Evolutionary conservation across 2,113 vertebrate genomes (phyloP).

Genomic region (Rhinolophus sinicus): DNA sequence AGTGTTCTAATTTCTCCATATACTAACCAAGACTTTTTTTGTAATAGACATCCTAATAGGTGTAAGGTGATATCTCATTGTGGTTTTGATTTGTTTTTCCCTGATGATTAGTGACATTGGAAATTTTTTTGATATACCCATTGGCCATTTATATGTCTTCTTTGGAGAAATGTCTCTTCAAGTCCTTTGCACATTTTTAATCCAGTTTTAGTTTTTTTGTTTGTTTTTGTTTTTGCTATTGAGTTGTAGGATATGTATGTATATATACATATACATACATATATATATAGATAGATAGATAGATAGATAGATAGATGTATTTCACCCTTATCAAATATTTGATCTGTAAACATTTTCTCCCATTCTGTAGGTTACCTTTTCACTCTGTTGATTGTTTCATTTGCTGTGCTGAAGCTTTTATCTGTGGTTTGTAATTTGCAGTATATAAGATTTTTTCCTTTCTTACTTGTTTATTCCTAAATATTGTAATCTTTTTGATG

Average conservation of each 20-base stretch:
- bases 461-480: no score
- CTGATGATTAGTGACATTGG: background rate
- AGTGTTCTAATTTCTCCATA: background rate
- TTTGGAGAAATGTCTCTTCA: background rate
- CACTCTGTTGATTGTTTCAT: background rate
- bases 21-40: background rate
- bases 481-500: no score
- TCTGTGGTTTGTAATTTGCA: background rate
- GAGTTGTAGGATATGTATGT: background rate
- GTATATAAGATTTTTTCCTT: no score
- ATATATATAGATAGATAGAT: no score
- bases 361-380: background rate
- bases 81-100: background rate
- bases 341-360: background rate
- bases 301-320: no score
- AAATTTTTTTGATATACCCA: background rate
- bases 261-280: no score
- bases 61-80: background rate
- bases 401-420: background rate
- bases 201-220: background rate
- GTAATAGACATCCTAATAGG: background rate
- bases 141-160: background rate
- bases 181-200: background rate
- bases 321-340: background rate
- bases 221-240: background rate